Conservation (phyloP, 2,113 vertebrate genomes). For the Salvelinus fontinalis region DNA sequence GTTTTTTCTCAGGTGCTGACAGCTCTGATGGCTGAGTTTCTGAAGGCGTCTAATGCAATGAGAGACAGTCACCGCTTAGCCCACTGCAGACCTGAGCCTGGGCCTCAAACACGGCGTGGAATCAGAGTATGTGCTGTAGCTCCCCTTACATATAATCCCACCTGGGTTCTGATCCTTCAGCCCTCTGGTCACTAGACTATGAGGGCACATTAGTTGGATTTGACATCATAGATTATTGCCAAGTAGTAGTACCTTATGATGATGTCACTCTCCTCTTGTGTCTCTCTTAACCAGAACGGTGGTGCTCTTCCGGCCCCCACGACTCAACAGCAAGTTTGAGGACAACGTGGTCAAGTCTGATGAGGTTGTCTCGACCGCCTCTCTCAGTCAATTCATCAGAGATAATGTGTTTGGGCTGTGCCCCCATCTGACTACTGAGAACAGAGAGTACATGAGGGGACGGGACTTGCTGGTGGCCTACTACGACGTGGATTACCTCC, state of each 20-base stretch:
- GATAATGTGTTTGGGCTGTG: conserved; percentile 59
- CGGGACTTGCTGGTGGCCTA: conserved; percentile 51
- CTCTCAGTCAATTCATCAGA: conserved; percentile 47
- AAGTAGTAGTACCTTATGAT: background rate
- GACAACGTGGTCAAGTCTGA: conserved; percentile 34
- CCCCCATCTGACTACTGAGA: conserved; percentile 59
- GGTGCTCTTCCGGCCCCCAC: conserved; percentile 55
- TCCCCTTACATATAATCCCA: background rate
- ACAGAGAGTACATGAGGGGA: conserved; percentile 47
- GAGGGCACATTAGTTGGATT: no score
- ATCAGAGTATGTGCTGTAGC: conserved; percentile 44
- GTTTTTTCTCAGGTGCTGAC: conserved; percentile 49
- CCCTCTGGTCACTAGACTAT: no score
- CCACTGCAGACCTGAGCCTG: conserved; percentile 27
- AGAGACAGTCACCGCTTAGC: conserved; percentile 54
- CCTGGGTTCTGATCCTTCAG: background rate
- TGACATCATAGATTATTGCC: no score
- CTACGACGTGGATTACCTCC: conserved; percentile 57
- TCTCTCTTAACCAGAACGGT: conserved; percentile 28
- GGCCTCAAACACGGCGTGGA: conserved; percentile 35
- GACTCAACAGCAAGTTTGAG: conserved; percentile 58
- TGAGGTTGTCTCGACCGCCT: conserved; percentile 26
- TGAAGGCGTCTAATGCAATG: conserved; percentile 41
- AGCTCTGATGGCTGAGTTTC: conserved; percentile 46
- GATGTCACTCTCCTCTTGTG: background rate